Conservation (phyloP, 2,797 vertebrate species). For the Mormyrus hasselquistii region DNA sequence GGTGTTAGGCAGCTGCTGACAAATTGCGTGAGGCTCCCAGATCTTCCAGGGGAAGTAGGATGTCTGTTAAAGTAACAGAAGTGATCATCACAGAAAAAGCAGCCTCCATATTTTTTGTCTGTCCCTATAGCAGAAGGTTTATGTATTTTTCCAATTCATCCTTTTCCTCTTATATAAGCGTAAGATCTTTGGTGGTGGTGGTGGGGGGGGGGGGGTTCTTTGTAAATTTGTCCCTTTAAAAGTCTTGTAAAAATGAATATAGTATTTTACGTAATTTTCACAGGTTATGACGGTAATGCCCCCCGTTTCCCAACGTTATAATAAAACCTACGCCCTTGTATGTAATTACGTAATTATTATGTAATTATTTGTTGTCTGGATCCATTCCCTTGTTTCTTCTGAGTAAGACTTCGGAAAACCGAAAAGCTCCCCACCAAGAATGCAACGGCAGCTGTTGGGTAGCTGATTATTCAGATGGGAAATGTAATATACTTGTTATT, state of each 20-base stretch:
- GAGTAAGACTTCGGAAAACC: background rate
- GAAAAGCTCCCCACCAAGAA: background rate
- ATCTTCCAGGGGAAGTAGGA: background rate
- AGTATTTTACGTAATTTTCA: background rate
- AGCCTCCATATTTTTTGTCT: background rate
- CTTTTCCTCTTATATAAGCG: background rate
- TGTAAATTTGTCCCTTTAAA: background rate
- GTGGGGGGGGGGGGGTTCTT: background rate
- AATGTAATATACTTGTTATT: background rate
- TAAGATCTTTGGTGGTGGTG: background rate
- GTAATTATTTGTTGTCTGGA: slow-evolving; percentile 13
- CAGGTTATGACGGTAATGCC: background rate
- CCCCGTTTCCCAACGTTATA: background rate
- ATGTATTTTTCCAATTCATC: background rate
- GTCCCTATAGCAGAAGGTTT: background rate
- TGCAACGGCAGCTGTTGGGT: background rate
- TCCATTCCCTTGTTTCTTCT: slow-evolving; percentile 8
- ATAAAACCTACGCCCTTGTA: background rate
- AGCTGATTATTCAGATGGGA: background rate
- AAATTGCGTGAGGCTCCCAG: background rate
- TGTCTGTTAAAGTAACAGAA: background rate
- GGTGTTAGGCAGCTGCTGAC: background rate
- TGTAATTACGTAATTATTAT: slow-evolving; percentile 14
- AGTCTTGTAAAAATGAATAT: background rate
- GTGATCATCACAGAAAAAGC: background rate